A percentile compares a stretch with the other conserved stretches of the same genome.
These are phyloP conservation scores for Anarsia innoxiella DNA, from an alignment of 2,888 invertebrate species.

Conservation along the genomic window DNA sequence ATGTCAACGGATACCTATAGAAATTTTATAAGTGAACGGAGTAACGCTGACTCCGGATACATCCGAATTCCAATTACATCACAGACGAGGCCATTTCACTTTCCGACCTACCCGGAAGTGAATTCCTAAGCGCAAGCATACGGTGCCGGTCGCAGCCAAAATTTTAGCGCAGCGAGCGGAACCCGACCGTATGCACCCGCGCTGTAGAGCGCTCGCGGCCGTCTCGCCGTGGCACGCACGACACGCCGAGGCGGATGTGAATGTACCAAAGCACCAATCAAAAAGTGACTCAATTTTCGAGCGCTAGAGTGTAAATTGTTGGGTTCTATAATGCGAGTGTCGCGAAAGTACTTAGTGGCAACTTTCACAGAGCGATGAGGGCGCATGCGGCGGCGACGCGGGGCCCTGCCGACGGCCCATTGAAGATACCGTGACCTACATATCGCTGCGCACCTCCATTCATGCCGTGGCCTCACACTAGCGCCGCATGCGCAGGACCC, in stretches of 20 bases:
- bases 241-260: conserved; percentile 70
- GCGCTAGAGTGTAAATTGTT: conserved; percentile 60
- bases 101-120: conserved; percentile 75
- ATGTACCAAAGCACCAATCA: conserved; percentile 43
- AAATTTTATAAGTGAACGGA: conserved; percentile 71
- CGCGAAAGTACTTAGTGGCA: conserved; percentile 74
- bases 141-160: conserved; percentile 64
- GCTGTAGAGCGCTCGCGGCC: conserved; percentile 42
- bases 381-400: conserved; percentile 62
- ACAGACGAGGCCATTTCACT: conserved; percentile 75
- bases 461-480: conserved; percentile 64
- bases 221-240: conserved; percentile 56
- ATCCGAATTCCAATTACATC: conserved; percentile 76
- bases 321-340: conserved; percentile 42
- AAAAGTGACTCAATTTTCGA: conserved; percentile 62
- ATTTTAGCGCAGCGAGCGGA: conserved; percentile 37
- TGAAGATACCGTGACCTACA: conserved; percentile 75
- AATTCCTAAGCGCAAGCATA: conserved; percentile 74
- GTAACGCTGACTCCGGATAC: conserved; percentile 70
- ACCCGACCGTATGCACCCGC: conserved; percentile 35
- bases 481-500: conserved; percentile 55
- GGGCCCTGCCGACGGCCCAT: conserved; percentile 65
- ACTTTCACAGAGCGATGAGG: conserved; percentile 71
- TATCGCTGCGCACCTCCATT: conserved; percentile 70
- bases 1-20: conserved; percentile 66